Conservation (phyloP, 2,113 vertebrate genomes). For the Calypte anna region DNA sequence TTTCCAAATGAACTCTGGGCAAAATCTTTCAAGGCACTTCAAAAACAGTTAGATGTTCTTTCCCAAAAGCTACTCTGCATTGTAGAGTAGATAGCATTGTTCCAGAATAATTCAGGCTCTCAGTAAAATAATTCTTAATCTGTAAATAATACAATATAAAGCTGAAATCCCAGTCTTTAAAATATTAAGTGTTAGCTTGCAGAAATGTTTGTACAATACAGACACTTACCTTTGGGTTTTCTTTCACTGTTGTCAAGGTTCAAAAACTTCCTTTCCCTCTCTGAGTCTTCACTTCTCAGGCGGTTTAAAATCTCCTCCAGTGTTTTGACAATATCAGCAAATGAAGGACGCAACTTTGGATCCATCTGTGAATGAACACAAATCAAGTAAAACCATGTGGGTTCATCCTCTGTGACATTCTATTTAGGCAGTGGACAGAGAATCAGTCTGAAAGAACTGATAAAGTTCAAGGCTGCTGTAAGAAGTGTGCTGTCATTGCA, state of each 20-base stretch:
- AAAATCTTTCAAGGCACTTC: neutral
- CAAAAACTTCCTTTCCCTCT: constrained; percentile 77
- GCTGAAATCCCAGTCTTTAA: neutral
- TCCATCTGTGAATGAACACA: constrained; percentile 85
- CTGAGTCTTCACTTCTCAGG: constrained; percentile 83
- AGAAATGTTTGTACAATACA: neutral
- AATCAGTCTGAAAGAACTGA: neutral
- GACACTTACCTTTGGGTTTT: constrained; percentile 85
- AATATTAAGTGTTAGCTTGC: neutral
- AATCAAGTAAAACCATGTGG: neutral
- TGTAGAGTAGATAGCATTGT: neutral
- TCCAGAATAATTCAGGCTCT: neutral
- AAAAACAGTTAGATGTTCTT: neutral
- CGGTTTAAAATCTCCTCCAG: constrained; percentile 84
- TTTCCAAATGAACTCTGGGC: neutral
- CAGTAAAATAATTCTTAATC: neutral
- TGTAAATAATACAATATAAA: neutral
- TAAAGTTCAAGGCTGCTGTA: neutral
- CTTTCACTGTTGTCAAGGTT: constrained; percentile 79
- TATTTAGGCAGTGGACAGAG: neutral
- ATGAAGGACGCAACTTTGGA: constrained; percentile 92
- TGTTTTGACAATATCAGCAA: constrained; percentile 85
- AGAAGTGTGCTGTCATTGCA: neutral
- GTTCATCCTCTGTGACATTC: neutral
- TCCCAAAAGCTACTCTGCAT: neutral